Evolutionary conservation across 2,888 invertebrate genomes (phyloP), one percentile per base, ranked within the genome.

Genomic region (Phlogophora meticulosa): DNA sequence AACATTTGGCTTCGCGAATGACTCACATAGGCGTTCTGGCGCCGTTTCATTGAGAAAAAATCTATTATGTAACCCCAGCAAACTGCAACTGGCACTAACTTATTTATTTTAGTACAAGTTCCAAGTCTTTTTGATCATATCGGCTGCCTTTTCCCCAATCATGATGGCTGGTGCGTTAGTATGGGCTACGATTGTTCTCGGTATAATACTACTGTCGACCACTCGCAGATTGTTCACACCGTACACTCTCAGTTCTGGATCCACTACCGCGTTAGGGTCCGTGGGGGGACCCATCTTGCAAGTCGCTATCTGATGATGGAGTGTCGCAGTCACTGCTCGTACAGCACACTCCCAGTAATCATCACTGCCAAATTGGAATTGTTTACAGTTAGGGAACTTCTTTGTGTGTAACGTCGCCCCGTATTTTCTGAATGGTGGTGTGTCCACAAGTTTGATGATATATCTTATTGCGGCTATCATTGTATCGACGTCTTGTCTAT

Each of bases 101-200:
- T 3, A 24, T 34, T 43, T 48, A 24, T 22, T 43, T 83, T 62
- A 85, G 60, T 59, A 78, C 48, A 92, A 78, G 52, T 82, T 89
- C 96, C 96, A 97, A 57, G 92, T 90, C 42, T 87, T 85, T 76
- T 95, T 96, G 57, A 97, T 96, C 88, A 97, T 93, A 85, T 97
- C 97, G 0, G 97, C 96, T 4, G 96, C 97, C 81, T 97, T 97
- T 90, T 98, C 97, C 0, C 96, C 97, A 36, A 97, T 96, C 97
- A 97, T 97, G 45, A 97, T 96, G 0, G 97, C 96, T 4, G 97
- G 96, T 0, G 97, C 97, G 60, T 96, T 96, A 0, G 97, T 97
- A 87, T 97, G 97, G 0, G 96, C 96, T 10, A 96, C 96, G 48
- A 97, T 95, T 9, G 97, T 96, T 57, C 95, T 92, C 1, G 97